Base-by-base conservation (phyloP, 2,797 vertebrate genomes). In the Lophotriccus pileatus region DNA sequence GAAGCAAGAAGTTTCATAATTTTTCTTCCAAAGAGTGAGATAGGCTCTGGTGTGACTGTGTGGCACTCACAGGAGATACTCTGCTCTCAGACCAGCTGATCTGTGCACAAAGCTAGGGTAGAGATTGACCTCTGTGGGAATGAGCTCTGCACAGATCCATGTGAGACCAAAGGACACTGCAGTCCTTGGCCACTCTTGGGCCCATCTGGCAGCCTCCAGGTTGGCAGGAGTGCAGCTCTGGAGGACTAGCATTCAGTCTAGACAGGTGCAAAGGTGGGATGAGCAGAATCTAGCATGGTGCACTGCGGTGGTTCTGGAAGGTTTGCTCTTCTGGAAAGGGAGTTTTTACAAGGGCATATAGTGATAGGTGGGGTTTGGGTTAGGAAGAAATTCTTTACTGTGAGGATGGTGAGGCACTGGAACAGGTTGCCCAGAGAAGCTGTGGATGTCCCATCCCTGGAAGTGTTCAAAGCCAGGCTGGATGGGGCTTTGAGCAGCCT, bases 61-160 rank as follows among this genome's bases (percentile, higher is more conserved):
- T 5, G 37, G 28, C 30, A 10, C 36, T 34, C 55, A 18, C 5
- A 1, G 1, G 43, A 43, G 37, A 46, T 9, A 27, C 39, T 32
- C 46, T 34, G 30, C 70, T 58, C 53, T n/a, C 62, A 34, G 28
- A 17, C 3, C 0, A 0, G 21, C 46, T 41, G 62, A 14, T 8
- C 32, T 5, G 21, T 6, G 50, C 0, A 0, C 30, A 22, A 63
- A 39, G 15, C 37, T n/a, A 3, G 72, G 30, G 30, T 39, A n/a
- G 43, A 69, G 27, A 14, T 28, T 52, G 24, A 5, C 25, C 43
- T 17, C 34, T 2, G 3, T 4, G 6, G n/a, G 50, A 53, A 27
- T 0, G 0, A 41, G 32, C 25, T 62, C 39, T n/a, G 19, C 34
- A 36, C 32, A 10, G 16, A 56, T 4, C 32, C 2, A 7, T 2